A percentile compares a stretch with the other conserved stretches of the same genome.
Evolutionary conservation across 1,140 invertebrate genomes (phyloP).

Genomic region (Orussus abietinus): DNA sequence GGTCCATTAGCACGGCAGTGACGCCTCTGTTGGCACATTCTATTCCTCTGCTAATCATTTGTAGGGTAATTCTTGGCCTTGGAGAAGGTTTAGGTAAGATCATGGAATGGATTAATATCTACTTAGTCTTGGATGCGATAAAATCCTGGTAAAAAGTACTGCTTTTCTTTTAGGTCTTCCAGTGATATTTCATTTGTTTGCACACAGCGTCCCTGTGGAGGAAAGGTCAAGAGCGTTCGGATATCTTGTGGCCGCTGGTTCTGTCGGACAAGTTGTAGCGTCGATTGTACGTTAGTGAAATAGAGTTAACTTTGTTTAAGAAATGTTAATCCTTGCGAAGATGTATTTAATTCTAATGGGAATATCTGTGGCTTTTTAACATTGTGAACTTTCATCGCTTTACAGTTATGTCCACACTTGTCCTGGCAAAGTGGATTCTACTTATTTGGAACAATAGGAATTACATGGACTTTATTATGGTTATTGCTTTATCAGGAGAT

Average conservation of each 20-base stretch:
- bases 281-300: constrained; percentile 65
- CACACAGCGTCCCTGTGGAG: constrained; percentile 69
- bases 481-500: constrained; percentile 61
- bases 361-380: too few species aligned
- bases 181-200: constrained; percentile 78
- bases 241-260: constrained; percentile 71
- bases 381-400: constrained; percentile 18
- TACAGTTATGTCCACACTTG: constrained; percentile 62
- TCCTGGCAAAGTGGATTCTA: constrained; percentile 71
- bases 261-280: constrained; percentile 73
- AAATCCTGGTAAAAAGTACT: constrained; percentile 5
- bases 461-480: constrained; percentile 71
- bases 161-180: constrained; percentile 61
- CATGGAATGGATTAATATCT: background rate
- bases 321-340: constrained; percentile 10
- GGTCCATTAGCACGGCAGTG: constrained; percentile 72
- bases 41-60: constrained; percentile 60
- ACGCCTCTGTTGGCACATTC: constrained; percentile 69
- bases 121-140: too few species aligned
- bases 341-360: too few species aligned
- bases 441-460: constrained; percentile 67
- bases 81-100: constrained; percentile 71
- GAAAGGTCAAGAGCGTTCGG: constrained; percentile 74
- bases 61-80: constrained; percentile 67
- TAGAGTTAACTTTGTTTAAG: constrained; percentile 2